phyloP scores from a whole-genome alignment of 2,113 vertebrate species.

The Mus musculus region DNA sequence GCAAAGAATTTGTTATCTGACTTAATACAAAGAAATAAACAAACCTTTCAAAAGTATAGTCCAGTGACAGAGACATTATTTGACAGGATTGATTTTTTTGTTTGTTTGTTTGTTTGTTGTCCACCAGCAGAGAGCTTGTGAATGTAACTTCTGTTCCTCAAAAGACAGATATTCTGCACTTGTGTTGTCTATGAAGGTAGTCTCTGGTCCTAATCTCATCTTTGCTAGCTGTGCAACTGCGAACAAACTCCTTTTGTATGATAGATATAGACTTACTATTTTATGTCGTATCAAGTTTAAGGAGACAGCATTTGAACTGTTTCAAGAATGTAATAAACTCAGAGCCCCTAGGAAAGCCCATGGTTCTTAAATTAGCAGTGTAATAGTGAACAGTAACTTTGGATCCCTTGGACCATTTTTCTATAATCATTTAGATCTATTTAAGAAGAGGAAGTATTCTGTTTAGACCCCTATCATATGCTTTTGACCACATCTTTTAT shows the following conservation, averaged over 20 bases:
- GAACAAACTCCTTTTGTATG: background rate
- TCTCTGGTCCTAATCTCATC: background rate
- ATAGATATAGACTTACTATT: too few species aligned
- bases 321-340: background rate
- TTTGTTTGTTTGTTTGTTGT: background rate
- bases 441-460: background rate
- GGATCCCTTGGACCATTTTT: background rate
- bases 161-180: background rate
- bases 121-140: background rate
- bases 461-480: background rate
- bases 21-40: background rate
- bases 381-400: background rate
- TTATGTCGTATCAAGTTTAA: background rate
- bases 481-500: background rate
- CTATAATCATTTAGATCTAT: background rate
- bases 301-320: background rate
- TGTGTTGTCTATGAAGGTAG: background rate
- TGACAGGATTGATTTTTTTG: background rate
- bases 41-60: background rate
- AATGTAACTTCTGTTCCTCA: background rate
- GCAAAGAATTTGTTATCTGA: background rate
- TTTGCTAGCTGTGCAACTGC: background rate
- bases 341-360: background rate
- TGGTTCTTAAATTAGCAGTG: background rate
- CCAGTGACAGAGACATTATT: background rate